Evolutionary conservation across 2,113 vertebrate genomes (phyloP).

Genomic region (Sapayoa aenigma): DNA sequence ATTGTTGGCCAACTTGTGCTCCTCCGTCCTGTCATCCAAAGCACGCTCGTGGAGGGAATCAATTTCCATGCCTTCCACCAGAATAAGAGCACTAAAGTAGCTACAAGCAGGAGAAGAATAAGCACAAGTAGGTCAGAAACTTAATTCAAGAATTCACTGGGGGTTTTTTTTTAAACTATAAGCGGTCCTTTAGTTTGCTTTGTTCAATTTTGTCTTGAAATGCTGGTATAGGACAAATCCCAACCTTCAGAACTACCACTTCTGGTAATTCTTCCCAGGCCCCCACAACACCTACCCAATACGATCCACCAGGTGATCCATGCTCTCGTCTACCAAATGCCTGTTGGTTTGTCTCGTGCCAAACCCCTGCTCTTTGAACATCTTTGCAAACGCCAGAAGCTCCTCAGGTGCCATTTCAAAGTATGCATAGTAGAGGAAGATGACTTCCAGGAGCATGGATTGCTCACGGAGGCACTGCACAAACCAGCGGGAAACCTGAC

Average conservation of each 20-base stretch:
- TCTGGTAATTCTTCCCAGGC: not conserved
- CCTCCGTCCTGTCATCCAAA: constrained; percentile 86
- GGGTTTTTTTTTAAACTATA: rapidly evolving
- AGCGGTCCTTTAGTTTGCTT: not conserved
- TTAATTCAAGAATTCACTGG: not conserved
- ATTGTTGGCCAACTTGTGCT: constrained; percentile 86
- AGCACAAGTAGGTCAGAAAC: not conserved
- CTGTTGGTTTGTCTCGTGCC: constrained; percentile 92
- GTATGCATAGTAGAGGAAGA: constrained; percentile 96
- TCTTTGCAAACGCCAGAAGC: constrained; percentile 83
- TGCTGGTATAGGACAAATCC: not conserved
- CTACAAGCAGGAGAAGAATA: constrained; percentile 60
- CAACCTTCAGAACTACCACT: not conserved
- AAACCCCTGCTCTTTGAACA: constrained; percentile 96
- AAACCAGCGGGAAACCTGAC: constrained; percentile 94
- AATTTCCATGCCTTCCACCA: constrained; percentile 96
- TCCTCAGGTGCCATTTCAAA: constrained; percentile 92
- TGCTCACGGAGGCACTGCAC: constrained; percentile 93
- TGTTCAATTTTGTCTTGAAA: not conserved
- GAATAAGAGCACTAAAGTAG: constrained; percentile 92
- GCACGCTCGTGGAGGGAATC: constrained; percentile 94
- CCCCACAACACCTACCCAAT: constrained; percentile 80
- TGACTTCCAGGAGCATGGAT: constrained; percentile 92
- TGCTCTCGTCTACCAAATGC: constrained; percentile 91
- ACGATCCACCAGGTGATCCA: constrained; percentile 90